These are phyloP conservation scores for Brachionus sp. DNA, from an alignment of 1,140 invertebrate genomes.

Conservation along the genomic window DNA sequence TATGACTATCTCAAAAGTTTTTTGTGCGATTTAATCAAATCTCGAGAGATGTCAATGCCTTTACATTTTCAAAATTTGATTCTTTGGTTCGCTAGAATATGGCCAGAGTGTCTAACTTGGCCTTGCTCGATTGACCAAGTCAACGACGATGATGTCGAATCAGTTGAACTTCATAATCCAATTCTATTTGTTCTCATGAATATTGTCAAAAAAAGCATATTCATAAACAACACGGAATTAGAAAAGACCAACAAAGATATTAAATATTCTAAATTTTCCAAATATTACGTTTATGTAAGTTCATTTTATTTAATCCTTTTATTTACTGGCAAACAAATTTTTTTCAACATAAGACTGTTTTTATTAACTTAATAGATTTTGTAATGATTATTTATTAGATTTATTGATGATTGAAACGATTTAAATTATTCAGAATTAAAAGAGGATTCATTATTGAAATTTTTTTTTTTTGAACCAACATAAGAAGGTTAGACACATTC, in stretches of 20 bases:
- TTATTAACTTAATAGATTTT: too few species aligned
- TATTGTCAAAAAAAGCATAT: neutral
- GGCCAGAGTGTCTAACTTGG: constrained; percentile 37
- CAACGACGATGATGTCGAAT: constrained; percentile 3
- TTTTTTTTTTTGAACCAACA: too few species aligned
- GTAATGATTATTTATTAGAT: too few species aligned
- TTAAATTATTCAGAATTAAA: too few species aligned
- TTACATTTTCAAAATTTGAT: constrained; percentile 20
- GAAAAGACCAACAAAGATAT: neutral
- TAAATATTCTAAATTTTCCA: neutral
- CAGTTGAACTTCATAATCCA: neutral
- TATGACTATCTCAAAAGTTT: constrained; percentile 4
- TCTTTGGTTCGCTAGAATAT: constrained; percentile 16
- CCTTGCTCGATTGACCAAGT: constrained; percentile 23
- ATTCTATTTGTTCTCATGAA: constrained; percentile 16
- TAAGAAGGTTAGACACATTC: too few species aligned
- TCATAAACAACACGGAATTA: neutral
- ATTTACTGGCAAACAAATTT: neutral
- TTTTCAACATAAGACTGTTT: neutral
- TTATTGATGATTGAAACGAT: too few species aligned
- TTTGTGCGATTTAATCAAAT: neutral
- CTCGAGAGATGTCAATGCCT: neutral
- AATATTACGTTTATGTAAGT: constrained; percentile 19
- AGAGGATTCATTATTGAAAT: too few species aligned
- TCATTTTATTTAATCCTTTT: neutral